Evolutionary conservation across 2,888 invertebrate species (phyloP).

Genomic region (Drosophila kokeensis): DNA sequence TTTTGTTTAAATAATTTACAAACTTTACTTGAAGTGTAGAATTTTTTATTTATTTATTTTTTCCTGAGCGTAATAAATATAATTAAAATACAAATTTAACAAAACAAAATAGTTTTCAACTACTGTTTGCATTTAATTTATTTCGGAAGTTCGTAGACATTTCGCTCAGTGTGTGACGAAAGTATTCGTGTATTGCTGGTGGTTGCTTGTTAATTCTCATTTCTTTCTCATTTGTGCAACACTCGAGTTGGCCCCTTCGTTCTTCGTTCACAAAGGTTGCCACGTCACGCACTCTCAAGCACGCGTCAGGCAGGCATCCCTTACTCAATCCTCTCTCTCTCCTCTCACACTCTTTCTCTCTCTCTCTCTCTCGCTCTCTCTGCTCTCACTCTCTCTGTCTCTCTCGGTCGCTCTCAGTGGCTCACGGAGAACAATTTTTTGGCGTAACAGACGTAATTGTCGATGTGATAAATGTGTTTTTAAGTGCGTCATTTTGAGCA

Average conservation of each 20-base stretch:
- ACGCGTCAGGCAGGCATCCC: slow-evolving; percentile 54
- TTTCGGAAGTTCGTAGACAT: neutral
- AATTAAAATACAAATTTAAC: neutral
- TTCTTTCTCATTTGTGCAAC: slow-evolving; percentile 57
- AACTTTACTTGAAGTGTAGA: neutral
- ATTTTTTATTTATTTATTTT: too few species aligned
- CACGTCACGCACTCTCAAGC: slow-evolving; percentile 70
- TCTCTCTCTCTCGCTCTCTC: neutral
- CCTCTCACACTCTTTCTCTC: neutral
- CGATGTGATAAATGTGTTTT: slow-evolving; percentile 81
- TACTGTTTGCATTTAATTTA: neutral
- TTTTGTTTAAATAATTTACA: neutral
- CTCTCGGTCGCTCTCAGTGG: neutral
- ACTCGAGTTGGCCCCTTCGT: slow-evolving; percentile 40
- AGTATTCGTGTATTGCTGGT: slow-evolving; percentile 41
- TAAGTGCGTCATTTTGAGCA: slow-evolving; percentile 81
- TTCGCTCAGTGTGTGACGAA: slow-evolving; percentile 17
- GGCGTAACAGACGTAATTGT: slow-evolving; percentile 71
- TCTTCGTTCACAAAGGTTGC: slow-evolving; percentile 49
- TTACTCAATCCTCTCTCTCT: slow-evolving; percentile 10
- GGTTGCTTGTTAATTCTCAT: slow-evolving; percentile 53
- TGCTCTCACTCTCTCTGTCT: neutral
- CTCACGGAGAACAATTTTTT: slow-evolving; percentile 28
- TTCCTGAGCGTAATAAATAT: neutral
- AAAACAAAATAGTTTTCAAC: neutral